Conservation (phyloP, 2,113 vertebrate genomes). For the Sporophila hypoxantha region DNA sequence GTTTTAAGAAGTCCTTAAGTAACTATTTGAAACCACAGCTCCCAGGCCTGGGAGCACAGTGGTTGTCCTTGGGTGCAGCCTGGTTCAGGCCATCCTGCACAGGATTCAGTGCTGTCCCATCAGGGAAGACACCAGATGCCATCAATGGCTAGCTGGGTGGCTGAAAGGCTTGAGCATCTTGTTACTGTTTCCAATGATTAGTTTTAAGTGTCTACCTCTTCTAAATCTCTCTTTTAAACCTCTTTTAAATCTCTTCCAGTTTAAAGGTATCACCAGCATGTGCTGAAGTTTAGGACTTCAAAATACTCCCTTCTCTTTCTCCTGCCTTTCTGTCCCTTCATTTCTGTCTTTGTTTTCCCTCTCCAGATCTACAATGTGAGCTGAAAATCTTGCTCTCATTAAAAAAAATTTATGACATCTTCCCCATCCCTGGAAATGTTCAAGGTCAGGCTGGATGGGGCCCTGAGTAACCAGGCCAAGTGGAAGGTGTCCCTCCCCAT, state of each 20-base stretch:
- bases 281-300: not conserved
- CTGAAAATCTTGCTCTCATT: not conserved
- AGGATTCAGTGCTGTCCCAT: not conserved
- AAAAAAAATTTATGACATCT: not conserved
- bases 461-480: not conserved
- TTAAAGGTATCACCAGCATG: not conserved
- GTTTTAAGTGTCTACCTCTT: conserved; percentile 61
- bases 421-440: not conserved
- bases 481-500: not conserved
- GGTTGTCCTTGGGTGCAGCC: not conserved
- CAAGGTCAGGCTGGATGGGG: not conserved
- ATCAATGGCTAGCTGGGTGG: not conserved
- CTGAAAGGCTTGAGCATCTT: not conserved
- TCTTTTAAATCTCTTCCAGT: conserved; percentile 47
- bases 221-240: conserved; percentile 59
- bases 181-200: not conserved
- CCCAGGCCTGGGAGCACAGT: rapidly evolving
- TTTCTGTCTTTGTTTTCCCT: not conserved
- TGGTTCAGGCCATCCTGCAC: not conserved
- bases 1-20: not conserved
- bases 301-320: not conserved
- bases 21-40: not conserved
- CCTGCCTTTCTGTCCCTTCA: not conserved
- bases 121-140: not conserved
- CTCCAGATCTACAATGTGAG: not conserved